Evolutionary conservation across 2,888 invertebrate species (phyloP).

Genomic region (Pyrocoelia pectoralis): DNA sequence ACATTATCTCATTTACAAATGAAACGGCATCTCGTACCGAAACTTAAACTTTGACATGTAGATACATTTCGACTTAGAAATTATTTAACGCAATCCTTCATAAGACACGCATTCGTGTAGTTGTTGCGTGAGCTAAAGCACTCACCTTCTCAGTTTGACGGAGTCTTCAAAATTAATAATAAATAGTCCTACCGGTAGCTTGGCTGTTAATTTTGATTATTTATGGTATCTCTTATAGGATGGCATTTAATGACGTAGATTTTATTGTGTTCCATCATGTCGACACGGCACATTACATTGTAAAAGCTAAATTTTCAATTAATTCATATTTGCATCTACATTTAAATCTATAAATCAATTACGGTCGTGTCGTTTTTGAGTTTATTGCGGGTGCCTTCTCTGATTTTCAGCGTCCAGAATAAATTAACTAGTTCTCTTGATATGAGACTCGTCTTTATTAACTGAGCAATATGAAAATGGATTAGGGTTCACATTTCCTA

Average conservation of each 20-base stretch:
- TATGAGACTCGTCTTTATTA: no score
- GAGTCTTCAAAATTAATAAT: constrained; percentile 22
- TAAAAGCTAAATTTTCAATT: no score
- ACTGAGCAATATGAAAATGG: no score
- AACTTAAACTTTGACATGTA: constrained; percentile 34
- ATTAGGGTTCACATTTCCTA: no score
- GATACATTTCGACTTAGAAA: constrained; percentile 28
- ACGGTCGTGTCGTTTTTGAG: no score
- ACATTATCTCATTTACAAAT: constrained; percentile 36
- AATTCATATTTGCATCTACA: no score
- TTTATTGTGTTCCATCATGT: no score
- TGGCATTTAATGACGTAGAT: background rate
- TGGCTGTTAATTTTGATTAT: constrained; percentile 5
- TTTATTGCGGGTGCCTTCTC: no score
- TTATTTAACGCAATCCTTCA: constrained; percentile 32
- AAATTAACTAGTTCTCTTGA: no score
- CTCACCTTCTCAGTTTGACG: constrained; percentile 20
- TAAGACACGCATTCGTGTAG: constrained; percentile 25
- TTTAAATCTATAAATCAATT: no score
- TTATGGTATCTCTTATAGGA: background rate
- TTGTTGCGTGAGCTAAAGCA: constrained; percentile 15
- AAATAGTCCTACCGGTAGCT: background rate
- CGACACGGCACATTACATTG: no score
- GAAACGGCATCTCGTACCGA: constrained; percentile 32
- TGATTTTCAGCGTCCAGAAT: no score